A percentile compares a stretch with the other conserved stretches of the same genome.
Evolutionary conservation across 2,113 vertebrate genomes (phyloP).

Genomic region (Actenoides hombroni): DNA sequence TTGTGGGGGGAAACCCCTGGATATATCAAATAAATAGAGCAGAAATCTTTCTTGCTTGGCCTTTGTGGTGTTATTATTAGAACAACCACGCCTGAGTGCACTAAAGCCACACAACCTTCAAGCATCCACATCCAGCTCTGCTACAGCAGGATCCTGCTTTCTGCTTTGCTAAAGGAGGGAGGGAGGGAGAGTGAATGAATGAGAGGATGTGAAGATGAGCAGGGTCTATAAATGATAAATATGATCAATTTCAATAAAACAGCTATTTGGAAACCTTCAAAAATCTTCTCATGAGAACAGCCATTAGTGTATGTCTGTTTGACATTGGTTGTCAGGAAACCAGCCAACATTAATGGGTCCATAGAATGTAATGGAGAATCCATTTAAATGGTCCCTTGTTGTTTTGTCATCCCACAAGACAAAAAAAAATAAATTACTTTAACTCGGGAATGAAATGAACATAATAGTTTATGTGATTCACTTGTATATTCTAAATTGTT

Average conservation of each 20-base stretch:
- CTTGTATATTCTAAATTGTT: conserved; percentile 24
- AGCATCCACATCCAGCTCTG: conserved; percentile 38
- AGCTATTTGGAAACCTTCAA: conserved; percentile 35
- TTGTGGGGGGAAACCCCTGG: conserved; percentile 15
- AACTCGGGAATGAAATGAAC: conserved; percentile 44
- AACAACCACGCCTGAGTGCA: conserved; percentile 56
- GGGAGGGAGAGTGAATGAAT: not conserved
- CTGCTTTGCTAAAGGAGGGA: not conserved
- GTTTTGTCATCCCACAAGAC: conserved; percentile 25
- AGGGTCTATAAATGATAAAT: conserved; percentile 17
- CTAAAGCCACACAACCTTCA: conserved; percentile 54
- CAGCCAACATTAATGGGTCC: conserved; percentile 35
- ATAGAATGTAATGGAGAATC: conserved; percentile 33
- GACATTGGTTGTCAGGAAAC: conserved; percentile 37
- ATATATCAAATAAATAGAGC: conserved; percentile 69
- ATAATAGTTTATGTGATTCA: conserved; percentile 7
- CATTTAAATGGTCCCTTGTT: conserved; percentile 41
- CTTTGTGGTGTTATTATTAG: conserved; percentile 74
- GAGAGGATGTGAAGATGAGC: not conserved
- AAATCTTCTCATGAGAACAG: conserved; percentile 39
- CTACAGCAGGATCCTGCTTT: not conserved
- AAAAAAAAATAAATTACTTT: conserved; percentile 33
- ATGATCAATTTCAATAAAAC: conserved; percentile 18
- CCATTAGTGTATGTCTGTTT: conserved; percentile 37
- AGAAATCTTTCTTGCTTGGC: conserved; percentile 70